phyloP scores from a whole-genome alignment of 2,113 vertebrate species.

The Oryzias javanicus region DNA sequence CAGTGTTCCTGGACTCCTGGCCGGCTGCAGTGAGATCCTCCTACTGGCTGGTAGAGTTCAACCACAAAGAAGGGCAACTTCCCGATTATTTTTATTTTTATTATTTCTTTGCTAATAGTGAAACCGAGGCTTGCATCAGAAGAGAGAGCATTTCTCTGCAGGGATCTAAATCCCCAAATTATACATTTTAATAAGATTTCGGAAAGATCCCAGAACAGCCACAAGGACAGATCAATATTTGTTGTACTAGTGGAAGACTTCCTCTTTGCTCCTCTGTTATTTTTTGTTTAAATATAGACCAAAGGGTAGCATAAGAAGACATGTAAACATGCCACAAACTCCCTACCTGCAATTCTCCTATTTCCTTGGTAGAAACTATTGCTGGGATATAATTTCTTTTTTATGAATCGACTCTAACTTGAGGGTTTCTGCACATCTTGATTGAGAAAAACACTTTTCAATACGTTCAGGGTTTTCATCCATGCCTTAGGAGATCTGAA shows the following conservation, averaged over 20 bases:
- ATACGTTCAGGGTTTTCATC: background rate
- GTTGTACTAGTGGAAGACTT: constrained; percentile 26
- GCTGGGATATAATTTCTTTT: background rate
- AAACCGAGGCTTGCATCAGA: too few relatives aligned
- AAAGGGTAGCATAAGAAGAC: constrained; percentile 22
- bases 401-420: constrained; percentile 2
- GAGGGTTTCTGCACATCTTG: constrained; percentile 5
- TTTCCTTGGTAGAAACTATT: background rate
- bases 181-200: constrained; percentile 12
- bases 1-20: constrained; percentile 43
- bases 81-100: constrained; percentile 30
- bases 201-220: constrained; percentile 37
- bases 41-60: constrained; percentile 38
- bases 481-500: background rate
- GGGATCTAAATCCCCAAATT: constrained; percentile 25
- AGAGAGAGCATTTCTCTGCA: constrained; percentile 8
- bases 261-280: constrained; percentile 39
- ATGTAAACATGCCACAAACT: constrained; percentile 24
- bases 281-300: constrained; percentile 16
- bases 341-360: constrained; percentile 8
- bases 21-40: constrained; percentile 47
- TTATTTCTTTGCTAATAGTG: constrained; percentile 8
- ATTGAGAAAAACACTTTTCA: too few relatives aligned
- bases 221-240: constrained; percentile 57
- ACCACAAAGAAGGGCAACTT: constrained; percentile 51